These are phyloP conservation scores for Chymomyza procnemis DNA, from an alignment of 2,888 invertebrate species.

Conservation along the genomic window DNA sequence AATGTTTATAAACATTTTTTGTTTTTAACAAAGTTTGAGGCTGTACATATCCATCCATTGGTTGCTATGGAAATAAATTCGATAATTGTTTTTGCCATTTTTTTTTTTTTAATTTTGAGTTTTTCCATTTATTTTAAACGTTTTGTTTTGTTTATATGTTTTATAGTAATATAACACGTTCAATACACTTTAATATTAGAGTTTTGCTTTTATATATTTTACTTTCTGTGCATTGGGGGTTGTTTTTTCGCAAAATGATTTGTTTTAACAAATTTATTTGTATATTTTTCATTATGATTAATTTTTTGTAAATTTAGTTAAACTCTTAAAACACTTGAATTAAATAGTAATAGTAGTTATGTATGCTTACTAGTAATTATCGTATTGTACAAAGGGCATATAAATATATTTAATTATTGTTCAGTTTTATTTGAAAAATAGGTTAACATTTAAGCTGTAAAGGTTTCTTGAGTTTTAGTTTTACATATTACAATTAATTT, in stretches of 20 bases:
- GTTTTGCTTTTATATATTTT: neutral
- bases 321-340: constrained; percentile 3
- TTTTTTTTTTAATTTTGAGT: neutral
- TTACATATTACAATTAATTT: neutral
- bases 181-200: neutral
- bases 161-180: neutral
- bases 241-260: constrained; percentile 1
- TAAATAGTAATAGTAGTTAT: constrained; percentile 1
- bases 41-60: constrained; percentile 36
- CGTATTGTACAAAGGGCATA: neutral
- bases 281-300: constrained; percentile 7
- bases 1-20: constrained; percentile 7
- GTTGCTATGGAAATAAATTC: constrained; percentile 54
- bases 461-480: constrained; percentile 1
- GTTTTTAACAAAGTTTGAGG: neutral
- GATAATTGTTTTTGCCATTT: constrained; percentile 30
- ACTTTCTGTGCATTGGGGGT: constrained; percentile 1
- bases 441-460: constrained; percentile 13
- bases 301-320: constrained; percentile 4
- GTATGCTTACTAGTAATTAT: constrained; percentile 5
- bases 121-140: neutral
- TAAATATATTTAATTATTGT: constrained; percentile 37
- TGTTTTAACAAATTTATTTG: constrained; percentile 4
- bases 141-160: neutral
- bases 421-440: constrained; percentile 38